Conservation (phyloP, 2,113 vertebrate genomes). For the Vulpes lagopus region DNA sequence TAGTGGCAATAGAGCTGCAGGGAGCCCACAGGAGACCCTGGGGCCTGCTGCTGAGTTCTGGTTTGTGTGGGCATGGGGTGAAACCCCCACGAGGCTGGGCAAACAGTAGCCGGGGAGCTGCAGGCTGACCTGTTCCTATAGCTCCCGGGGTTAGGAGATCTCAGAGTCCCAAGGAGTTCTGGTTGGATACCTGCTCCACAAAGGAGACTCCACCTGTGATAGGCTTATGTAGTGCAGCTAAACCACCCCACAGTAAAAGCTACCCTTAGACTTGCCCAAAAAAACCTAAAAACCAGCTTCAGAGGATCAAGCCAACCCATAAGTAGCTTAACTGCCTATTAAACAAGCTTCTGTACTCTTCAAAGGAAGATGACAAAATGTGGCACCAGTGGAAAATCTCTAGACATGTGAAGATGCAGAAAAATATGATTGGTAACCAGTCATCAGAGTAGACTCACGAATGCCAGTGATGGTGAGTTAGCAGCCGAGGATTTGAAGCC, state of each 20-base stretch:
- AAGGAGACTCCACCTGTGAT: not conserved
- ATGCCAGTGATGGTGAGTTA: not conserved
- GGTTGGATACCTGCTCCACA: not conserved
- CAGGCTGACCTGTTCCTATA: rapidly evolving
- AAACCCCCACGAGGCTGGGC: not conserved
- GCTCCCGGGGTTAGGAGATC: not conserved
- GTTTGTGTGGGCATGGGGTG: rapidly evolving
- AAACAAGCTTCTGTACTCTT: not conserved
- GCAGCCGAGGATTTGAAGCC: not conserved
- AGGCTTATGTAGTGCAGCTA: not conserved
- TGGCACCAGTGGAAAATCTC: not conserved
- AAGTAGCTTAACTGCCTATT: not conserved
- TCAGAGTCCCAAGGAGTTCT: not conserved
- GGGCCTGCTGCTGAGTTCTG: not conserved
- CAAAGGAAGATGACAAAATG: not conserved
- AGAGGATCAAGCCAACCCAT: not conserved
- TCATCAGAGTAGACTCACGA: not conserved
- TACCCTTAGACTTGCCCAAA: not conserved
- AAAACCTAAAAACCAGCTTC: not conserved
- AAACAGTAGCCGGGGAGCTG: not conserved
- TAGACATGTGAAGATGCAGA: not conserved
- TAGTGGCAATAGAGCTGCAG: not conserved
- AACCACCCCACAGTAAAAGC: not conserved
- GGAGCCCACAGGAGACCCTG: not conserved
- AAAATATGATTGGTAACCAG: not conserved